These are phyloP conservation scores for Megathymus violae DNA, from an alignment of 1,140 invertebrate genomes.

Conservation along the genomic window DNA sequence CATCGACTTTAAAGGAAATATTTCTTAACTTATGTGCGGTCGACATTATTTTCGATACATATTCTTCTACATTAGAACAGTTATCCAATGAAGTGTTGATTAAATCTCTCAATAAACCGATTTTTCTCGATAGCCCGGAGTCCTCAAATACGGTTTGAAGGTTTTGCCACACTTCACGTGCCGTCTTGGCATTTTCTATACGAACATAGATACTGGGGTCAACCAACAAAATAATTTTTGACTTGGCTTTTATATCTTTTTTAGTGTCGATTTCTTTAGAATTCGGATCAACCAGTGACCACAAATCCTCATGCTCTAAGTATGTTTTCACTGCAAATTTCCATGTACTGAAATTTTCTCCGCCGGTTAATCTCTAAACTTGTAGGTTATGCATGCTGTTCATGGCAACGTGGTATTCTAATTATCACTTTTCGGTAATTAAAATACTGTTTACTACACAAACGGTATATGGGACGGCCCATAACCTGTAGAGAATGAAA, in stretches of 20 bases:
- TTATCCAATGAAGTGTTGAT: conserved; percentile 13
- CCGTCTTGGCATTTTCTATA: conserved; percentile 18
- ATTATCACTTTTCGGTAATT: no score
- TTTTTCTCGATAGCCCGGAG: not conserved
- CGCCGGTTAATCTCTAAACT: conserved; percentile 37
- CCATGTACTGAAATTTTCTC: conserved; percentile 42
- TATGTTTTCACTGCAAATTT: conserved; percentile 41
- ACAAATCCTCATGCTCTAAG: conserved; percentile 26
- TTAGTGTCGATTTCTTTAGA: not conserved
- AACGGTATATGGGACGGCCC: no score
- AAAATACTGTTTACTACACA: no score
- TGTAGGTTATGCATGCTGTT: no score
- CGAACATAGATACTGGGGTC: conserved; percentile 1
- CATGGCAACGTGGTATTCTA: no score
- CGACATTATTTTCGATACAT: conserved; percentile 52
- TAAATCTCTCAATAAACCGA: not conserved
- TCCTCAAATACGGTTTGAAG: not conserved
- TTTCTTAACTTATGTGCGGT: conserved; percentile 60
- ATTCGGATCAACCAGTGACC: not conserved
- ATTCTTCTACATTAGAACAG: conserved; percentile 49
- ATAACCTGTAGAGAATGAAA: no score
- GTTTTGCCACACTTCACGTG: conserved; percentile 51
- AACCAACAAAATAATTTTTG: conserved; percentile 18
- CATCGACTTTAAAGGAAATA: conserved; percentile 49
- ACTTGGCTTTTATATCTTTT: conserved; percentile 19